Evolutionary conservation across 2,888 invertebrate genomes (phyloP), one percentile per base, ranked within the genome.

Genomic region (Ecdyonurus torrentis): DNA sequence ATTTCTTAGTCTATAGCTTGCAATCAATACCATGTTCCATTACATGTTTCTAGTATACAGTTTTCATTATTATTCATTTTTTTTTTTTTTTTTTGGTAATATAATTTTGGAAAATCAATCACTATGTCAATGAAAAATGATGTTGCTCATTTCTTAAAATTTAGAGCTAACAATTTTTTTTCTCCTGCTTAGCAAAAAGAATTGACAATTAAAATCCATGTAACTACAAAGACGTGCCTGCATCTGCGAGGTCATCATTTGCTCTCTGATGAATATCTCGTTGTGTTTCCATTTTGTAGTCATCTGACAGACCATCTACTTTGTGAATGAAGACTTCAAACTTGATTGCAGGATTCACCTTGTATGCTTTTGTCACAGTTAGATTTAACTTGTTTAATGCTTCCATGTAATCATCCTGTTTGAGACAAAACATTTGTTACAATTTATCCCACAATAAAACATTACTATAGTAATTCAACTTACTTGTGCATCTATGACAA

Each of bases 261-360:
- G 97, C 95, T 69, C 95, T 79, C 70, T 98, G 95, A 75, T 97
- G 96, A 70, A 99, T 98, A 73, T 99, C 98, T 69, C 98, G 81
- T 74, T 99, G 98, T 22, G 94, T 94, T 79, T 99, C 99, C 84
- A 99, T 97, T 80, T 98, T 98, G 70, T 92, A 92, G 77, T 99
- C 99, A 75, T 99, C 99, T 63, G 95, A 93, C 23, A 99, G 82
- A 15, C 99, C 98, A 78, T 99, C 99, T 23, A 99, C 98, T 81
- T 99, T 99, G 75, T 99, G 98, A 71, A 99, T 97, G 74, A 98
- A 99, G 58, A 91, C 95, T 79, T 98, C 98, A 80, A 98, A 98
- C 73, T 93, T 94, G 66, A 99, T 97, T 68, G 87, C 86, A 64
- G 88, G 89, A 79, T 99, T 99, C 22, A 98, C 90, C 79, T 95